Evolutionary conservation across 2,113 vertebrate species (phyloP), one percentile per base, ranked within the genome.

Genomic region (Suncus etruscus): DNA sequence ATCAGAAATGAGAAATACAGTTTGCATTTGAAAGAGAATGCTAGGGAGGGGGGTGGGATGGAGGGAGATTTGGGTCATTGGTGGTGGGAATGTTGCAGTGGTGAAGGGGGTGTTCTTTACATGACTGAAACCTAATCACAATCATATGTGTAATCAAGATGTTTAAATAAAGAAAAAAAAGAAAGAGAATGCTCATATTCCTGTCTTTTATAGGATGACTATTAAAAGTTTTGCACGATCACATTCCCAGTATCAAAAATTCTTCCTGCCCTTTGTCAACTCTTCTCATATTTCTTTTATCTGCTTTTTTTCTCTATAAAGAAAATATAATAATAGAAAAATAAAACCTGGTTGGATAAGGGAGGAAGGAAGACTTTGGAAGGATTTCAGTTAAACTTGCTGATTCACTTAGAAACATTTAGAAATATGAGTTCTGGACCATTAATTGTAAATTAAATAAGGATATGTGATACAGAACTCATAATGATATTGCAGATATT

Each of bases 381-480:
- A n/a, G 25, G 29, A 76, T 83, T 89, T 85, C 29, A 79, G 12
- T 75, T 54, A 79, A 93, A 70, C 73, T 48, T 54, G 18, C 88
- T 73, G 63, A 18, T 91, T 73, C 75, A 31, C 20, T 85, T 51
- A 81, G n/a, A 69, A n/a, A 77, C 9, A 31, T 65, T 95, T 31
- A 73, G 61, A 77, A 69, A 16, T 4, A 11, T 58, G 24, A 18
- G 25, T 76, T 75, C 82, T 74, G 31, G 61, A 24, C 79, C 73
- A 69, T 31, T 48, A 58, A 58, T 58, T 58, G 16, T 24, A 81
- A 87, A 50, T 70, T 81, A 61, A 91, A 12, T 66, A 50, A 76
- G n/a, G n/a, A 14, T 45, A 16, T 58, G 10, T 9, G 39, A 76
- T 69, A 11, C n/a, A 50, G 29, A 11, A 25, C 18, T n/a, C 12